Percentiles rank a stretch among this genome's conserved stretches.
These are phyloP conservation scores for Rhyacichthys aspro DNA, from an alignment of 2,797 vertebrate species.

Conservation along the genomic window DNA sequence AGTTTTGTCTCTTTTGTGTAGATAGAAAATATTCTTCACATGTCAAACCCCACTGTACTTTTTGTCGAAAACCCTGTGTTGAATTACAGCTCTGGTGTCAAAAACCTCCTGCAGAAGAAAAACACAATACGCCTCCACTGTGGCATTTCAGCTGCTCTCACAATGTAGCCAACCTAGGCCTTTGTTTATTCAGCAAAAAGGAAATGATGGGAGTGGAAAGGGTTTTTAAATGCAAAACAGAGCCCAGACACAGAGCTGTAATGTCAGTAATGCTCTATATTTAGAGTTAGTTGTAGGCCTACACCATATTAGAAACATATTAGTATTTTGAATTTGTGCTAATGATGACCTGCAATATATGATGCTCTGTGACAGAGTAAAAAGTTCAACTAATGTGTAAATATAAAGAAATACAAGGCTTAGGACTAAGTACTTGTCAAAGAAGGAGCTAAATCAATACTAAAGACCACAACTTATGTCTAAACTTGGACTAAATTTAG, in stretches of 20 bases:
- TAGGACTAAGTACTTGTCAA: no score
- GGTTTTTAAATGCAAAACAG: constrained; percentile 64
- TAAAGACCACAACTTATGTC: no score
- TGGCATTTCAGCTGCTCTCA: constrained; percentile 46
- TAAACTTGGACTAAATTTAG: no score
- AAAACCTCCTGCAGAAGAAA: constrained; percentile 18
- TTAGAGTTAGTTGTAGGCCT: constrained; percentile 24
- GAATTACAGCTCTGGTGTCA: constrained; percentile 2
- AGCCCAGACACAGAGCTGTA: constrained; percentile 40
- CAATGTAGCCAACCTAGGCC: constrained; percentile 39
- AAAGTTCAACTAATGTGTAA: no score
- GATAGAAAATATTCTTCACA: not conserved
- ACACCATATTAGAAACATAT: no score
- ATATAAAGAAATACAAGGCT: no score
- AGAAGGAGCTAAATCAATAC: no score
- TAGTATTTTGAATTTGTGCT: no score
- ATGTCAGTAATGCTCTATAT: constrained; percentile 50
- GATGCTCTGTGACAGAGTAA: no score
- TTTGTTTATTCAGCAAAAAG: constrained; percentile 61
- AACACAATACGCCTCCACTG: constrained; percentile 27
- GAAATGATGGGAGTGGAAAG: constrained; percentile 55
- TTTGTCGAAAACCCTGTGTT: not conserved
- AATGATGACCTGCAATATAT: no score
- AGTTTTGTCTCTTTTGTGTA: not conserved
- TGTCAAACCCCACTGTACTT: not conserved